Percentiles rank a stretch among this genome's conserved stretches.
Conservation (phyloP, 2,113 vertebrate species). For the Pitta sordida region DNA sequence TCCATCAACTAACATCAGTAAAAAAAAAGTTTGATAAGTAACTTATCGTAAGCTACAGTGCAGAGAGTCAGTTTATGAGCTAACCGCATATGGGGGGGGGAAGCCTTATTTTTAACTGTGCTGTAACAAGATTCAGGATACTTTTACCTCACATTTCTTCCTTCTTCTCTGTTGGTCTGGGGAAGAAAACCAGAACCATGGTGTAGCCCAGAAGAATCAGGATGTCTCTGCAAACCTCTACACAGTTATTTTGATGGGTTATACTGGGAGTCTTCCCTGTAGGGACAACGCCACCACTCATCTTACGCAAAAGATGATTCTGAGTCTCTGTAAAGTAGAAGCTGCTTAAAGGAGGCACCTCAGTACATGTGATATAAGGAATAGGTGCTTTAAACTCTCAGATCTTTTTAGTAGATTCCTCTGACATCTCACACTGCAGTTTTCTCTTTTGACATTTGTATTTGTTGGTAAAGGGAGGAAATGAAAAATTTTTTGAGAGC, state of each 20-base stretch:
- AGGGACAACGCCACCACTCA: not conserved
- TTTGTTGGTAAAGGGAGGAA: not conserved
- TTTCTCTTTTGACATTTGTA: not conserved
- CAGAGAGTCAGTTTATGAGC: not conserved
- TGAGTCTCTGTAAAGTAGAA: not conserved
- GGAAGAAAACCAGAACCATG: not conserved
- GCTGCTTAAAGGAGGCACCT: not conserved
- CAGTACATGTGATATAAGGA: accelerated
- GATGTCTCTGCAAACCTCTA: not conserved
- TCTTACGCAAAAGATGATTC: not conserved
- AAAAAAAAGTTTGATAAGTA: not conserved
- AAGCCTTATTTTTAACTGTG: not conserved
- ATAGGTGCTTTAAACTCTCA: not conserved
- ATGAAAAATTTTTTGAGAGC: not conserved
- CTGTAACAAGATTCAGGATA: not conserved
- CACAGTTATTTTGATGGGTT: not conserved
- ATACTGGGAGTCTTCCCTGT: not conserved
- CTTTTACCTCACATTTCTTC: not conserved
- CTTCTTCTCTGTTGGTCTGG: not conserved
- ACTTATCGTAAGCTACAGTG: not conserved
- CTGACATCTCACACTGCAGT: not conserved
- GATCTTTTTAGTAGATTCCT: not conserved
- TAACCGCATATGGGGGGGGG: not conserved
- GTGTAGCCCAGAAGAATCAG: not conserved
- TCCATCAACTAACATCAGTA: not conserved